A percentile compares a stretch with the other conserved stretches of the same genome.
Conservation (phyloP, 2,888 invertebrate genomes). For the Papilio demoleus region DNA sequence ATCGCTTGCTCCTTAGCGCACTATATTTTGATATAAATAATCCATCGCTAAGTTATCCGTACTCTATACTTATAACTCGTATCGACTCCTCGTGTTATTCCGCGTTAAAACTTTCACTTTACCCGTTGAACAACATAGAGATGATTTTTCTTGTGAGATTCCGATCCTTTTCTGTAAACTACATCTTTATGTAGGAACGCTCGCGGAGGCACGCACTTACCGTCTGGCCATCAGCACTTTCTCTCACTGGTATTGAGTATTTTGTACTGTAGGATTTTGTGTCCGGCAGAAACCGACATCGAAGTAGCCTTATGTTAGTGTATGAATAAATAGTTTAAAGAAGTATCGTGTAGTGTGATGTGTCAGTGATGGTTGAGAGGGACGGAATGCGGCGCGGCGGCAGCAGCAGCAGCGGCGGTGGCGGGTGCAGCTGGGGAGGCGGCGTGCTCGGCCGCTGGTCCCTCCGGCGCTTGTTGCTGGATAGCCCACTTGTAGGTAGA, state of each 20-base stretch:
- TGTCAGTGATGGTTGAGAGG: constrained; percentile 74
- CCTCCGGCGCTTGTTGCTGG: constrained; percentile 86
- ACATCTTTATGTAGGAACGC: constrained; percentile 59
- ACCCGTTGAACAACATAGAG: constrained; percentile 17
- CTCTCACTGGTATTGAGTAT: constrained; percentile 73
- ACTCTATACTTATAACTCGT: constrained; percentile 37
- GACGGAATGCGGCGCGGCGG: constrained; percentile 73
- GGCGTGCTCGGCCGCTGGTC: constrained; percentile 85
- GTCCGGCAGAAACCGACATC: constrained; percentile 54
- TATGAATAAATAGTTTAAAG: constrained; percentile 53
- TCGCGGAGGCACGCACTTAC: constrained; percentile 57
- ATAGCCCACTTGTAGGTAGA: constrained; percentile 87
- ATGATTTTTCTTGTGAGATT: constrained; percentile 55
- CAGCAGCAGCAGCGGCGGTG: constrained; percentile 54
- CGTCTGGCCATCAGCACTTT: constrained; percentile 70
- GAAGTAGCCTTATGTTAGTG: constrained; percentile 67
- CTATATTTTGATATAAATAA: constrained; percentile 56
- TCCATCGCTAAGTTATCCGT: constrained; percentile 46
- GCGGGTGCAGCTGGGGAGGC: constrained; percentile 76
- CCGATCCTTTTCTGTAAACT: constrained; percentile 59
- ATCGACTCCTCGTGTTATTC: constrained; percentile 1
- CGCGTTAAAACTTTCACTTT: neutral
- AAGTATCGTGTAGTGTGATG: constrained; percentile 60
- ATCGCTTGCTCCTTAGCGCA: constrained; percentile 46
- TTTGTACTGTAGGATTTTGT: constrained; percentile 56